Percentiles rank a stretch among this genome's conserved stretches.
These are phyloP conservation scores for Vollenhovia emeryi DNA, from an alignment of 1,140 invertebrate species.

Conservation along the genomic window DNA sequence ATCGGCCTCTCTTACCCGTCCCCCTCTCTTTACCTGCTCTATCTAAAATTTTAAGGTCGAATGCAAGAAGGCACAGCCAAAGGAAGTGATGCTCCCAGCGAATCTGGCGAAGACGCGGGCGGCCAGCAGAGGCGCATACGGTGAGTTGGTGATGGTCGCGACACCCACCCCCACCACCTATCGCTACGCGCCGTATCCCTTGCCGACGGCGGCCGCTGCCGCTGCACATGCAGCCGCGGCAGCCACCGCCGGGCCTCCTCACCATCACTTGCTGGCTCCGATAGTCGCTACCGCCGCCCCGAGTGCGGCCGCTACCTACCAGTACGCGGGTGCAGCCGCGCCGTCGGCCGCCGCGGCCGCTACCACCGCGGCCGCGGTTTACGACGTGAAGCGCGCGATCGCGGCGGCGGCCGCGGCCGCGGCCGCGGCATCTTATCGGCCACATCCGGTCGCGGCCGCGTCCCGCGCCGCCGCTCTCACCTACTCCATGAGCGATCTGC, in stretches of 20 bases:
- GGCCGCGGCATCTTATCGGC: constrained; percentile 84
- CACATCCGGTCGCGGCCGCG: constrained; percentile 83
- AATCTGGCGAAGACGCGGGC: constrained; percentile 97
- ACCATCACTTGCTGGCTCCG: constrained; percentile 84
- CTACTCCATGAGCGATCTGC: constrained; percentile 89
- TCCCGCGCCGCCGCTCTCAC: constrained; percentile 86
- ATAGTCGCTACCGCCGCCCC: constrained; percentile 83
- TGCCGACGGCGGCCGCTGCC: constrained; percentile 83
- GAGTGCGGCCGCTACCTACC: constrained; percentile 86
- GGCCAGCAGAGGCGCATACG: constrained; percentile 96
- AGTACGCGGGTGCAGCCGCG: constrained; percentile 81
- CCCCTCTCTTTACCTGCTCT: constrained; percentile 14
- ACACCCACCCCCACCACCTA: constrained; percentile 86
- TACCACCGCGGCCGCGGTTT: constrained; percentile 85
- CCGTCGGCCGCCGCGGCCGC: constrained; percentile 79
- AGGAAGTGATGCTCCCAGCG: constrained; percentile 99
- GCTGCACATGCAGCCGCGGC: constrained; percentile 82
- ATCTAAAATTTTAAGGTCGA: constrained; percentile 93
- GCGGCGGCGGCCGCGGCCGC: constrained; percentile 84
- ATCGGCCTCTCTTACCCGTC: neutral
- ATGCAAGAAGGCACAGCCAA: constrained; percentile 99
- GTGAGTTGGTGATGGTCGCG: constrained; percentile 96
- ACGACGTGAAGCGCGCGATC: constrained; percentile 85
- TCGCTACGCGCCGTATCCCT: constrained; percentile 88
- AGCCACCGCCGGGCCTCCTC: constrained; percentile 77